These are phyloP conservation scores for Drosophila neonasuta DNA, from an alignment of 2,888 invertebrate genomes.

Conservation along the genomic window DNA sequence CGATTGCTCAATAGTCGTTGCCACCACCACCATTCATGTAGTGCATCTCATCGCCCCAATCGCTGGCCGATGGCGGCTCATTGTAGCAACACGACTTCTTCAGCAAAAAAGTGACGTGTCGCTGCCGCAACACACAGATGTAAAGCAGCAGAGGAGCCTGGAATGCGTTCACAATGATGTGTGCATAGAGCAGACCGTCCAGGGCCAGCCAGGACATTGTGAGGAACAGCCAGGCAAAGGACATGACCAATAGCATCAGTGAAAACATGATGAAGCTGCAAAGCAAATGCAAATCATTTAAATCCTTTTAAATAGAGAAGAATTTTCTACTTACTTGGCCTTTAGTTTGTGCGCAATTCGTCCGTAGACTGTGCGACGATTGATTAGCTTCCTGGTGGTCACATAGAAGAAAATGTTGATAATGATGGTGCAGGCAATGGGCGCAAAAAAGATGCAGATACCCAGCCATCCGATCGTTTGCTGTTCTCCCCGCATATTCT, in stretches of 20 bases:
- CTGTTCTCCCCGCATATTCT: conserved; percentile 85
- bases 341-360: conserved; percentile 93
- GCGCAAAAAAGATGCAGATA: conserved; percentile 91
- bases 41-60: conserved; percentile 95
- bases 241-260: conserved; percentile 89
- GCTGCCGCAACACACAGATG: conserved; percentile 89
- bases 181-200: conserved; percentile 88
- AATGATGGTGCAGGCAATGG: conserved; percentile 90
- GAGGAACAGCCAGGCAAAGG: conserved; percentile 89
- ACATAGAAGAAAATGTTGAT: conserved; percentile 91
- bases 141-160: conserved; percentile 90
- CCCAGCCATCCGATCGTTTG: conserved; percentile 92
- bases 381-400: conserved; percentile 90
- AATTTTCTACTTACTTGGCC: conserved; percentile 85
- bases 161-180: conserved; percentile 89
- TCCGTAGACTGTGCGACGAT: conserved; percentile 91
- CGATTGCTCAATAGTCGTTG: conserved; percentile 75
- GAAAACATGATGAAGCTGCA: conserved; percentile 91
- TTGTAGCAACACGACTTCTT: conserved; percentile 91
- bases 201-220: conserved; percentile 89
- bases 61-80: conserved; percentile 88
- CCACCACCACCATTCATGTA: conserved; percentile 87
- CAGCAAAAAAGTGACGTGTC: conserved; percentile 90
- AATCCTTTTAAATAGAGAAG: not conserved
- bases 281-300: conserved; percentile 58